Base-by-base conservation (phyloP, 2,888 invertebrate species). In the Ochropleura plecta region DNA sequence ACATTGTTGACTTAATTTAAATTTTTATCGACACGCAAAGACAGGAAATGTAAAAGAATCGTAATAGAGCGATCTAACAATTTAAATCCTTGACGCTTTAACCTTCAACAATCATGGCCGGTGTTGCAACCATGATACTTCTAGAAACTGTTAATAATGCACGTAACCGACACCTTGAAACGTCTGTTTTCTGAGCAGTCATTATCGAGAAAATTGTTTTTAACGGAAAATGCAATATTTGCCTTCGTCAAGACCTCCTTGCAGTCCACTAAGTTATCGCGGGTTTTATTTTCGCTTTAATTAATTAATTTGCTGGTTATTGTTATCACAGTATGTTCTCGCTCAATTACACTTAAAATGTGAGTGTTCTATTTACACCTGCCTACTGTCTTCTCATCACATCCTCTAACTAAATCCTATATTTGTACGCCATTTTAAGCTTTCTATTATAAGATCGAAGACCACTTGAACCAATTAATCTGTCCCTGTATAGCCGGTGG, bases 401-500 rank as follows among this genome's bases (percentile, higher is more conserved):
- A 12, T 14, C 6, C 20, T n/a, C 8, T n/a, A n/a, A 60, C 44
- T 3, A 10, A 53, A 14, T 48, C 6, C 3, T 18, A 14, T 20
- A 30, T 55, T 55, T 48, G 0, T 16, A 59, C 14, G 3, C 8
- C 5, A 18, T 10, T 2, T 42, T 14, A 42, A 65, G 16, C 16
- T 20, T 30, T 46, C 51, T 42, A 8, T 59, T 30, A n/a, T 5
- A 9, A 49, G 55, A 40, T 20, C 46, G 55, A 81, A 64, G 75
- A 9, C 40, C 20, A 14, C 10, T 65, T 48, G 10, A 46, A 30
- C 40, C 40, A 51, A 64, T 80, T 42, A 64, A 16, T 16, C 12
- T 8, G 40, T n/a, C 18, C 40, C 46, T 30, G 18, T 48, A 40
- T 48, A 40, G 2, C 49, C n/a, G 44, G n/a, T 81, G 53, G 4